These are phyloP conservation scores for Lutraria rhynchaena DNA, from an alignment of 1,140 invertebrate genomes.

Conservation along the genomic window DNA sequence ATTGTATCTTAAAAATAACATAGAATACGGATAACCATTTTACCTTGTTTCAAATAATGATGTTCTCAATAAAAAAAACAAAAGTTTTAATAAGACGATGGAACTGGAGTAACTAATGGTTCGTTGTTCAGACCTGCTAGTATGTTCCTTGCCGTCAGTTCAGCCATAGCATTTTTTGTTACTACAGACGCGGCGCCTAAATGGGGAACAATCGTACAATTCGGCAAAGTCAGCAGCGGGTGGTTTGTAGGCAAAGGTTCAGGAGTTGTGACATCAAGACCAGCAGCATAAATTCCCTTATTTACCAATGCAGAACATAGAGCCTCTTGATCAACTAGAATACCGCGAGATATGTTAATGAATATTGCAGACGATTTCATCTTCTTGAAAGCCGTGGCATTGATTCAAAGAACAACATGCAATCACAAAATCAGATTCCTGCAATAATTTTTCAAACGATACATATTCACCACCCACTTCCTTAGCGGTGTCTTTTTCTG, in stretches of 20 bases:
- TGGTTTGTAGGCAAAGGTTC: slow-evolving; percentile 93
- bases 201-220: slow-evolving; percentile 94
- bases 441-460: slow-evolving; percentile 80
- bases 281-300: slow-evolving; percentile 90
- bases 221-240: slow-evolving; percentile 90
- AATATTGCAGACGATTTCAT: slow-evolving; percentile 81
- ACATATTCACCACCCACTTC: slow-evolving; percentile 88
- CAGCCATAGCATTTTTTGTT: slow-evolving; percentile 91
- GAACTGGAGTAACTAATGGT: slow-evolving; percentile 85
- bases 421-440: slow-evolving; percentile 79
- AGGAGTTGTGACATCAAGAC: slow-evolving; percentile 95
- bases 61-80: too few species aligned
- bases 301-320: slow-evolving; percentile 70
- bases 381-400: slow-evolving; percentile 76
- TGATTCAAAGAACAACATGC: slow-evolving; percentile 77
- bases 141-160: slow-evolving; percentile 93
- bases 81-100: too few species aligned
- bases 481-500: slow-evolving; percentile 85
- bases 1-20: too few species aligned
- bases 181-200: slow-evolving; percentile 94
- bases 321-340: slow-evolving; percentile 79
- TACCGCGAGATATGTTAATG: slow-evolving; percentile 80
- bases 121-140: slow-evolving; percentile 88
- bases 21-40: too few species aligned
- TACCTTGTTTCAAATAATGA: too few species aligned